phyloP scores from a whole-genome alignment of 2,888 invertebrate species.

The Amiota mariae region DNA sequence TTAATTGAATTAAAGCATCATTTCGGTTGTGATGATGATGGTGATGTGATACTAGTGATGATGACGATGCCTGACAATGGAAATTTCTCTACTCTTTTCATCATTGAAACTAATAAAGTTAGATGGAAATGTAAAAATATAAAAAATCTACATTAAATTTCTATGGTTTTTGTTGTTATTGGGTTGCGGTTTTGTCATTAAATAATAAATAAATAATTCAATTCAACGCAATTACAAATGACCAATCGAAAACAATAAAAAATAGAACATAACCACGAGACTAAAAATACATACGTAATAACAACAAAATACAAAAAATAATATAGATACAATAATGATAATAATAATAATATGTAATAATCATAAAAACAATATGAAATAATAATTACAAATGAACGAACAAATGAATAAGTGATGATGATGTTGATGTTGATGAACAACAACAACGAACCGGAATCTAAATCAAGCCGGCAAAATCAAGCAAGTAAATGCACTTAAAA shows the following conservation, averaged over 20 bases:
- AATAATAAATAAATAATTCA: not conserved
- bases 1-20: conserved; percentile 31
- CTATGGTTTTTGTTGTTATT: not conserved
- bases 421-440: not conserved
- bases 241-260: no score
- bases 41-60: no score
- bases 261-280: no score
- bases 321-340: not conserved
- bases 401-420: not conserved
- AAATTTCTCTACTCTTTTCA: no score
- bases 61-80: no score
- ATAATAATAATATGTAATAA: not conserved
- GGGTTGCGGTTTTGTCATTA: not conserved
- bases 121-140: not conserved
- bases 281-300: no score
- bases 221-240: no score
- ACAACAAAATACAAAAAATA: not conserved
- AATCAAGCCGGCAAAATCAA: conserved; percentile 14
- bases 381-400: conserved; percentile 30
- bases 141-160: not conserved
- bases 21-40: conserved; percentile 8
- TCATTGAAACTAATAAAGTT: not conserved
- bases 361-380: not conserved
- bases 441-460: conserved; percentile 24
- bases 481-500: conserved; percentile 27